Percentiles rank a stretch among this genome's conserved stretches.
Evolutionary conservation across 2,797 vertebrate species (phyloP).

Genomic region (Lacerta agilis): DNA sequence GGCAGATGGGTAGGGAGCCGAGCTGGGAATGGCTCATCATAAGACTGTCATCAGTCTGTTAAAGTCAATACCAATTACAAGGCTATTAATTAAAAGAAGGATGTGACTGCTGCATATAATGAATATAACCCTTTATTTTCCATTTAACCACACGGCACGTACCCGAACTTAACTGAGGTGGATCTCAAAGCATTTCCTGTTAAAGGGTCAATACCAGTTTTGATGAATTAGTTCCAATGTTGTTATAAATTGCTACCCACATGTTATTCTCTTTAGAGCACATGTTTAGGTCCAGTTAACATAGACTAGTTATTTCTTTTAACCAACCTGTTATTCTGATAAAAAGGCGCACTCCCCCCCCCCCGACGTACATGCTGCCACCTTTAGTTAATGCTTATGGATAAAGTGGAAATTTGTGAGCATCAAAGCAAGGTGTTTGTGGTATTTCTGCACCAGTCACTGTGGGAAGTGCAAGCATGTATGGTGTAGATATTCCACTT

Average conservation of each 20-base stretch:
- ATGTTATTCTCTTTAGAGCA: constrained; percentile 10
- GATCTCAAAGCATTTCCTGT: neutral
- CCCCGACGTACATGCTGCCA: too few species aligned
- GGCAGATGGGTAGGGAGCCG: constrained; percentile 61
- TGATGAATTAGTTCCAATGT: neutral
- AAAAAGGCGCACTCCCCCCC: neutral
- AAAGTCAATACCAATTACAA: constrained; percentile 80
- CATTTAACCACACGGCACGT: neutral
- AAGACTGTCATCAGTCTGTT: constrained; percentile 74
- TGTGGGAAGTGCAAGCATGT: neutral
- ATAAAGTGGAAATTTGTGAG: neutral
- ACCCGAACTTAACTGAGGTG: neutral
- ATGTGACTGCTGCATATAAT: constrained; percentile 64
- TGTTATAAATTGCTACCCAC: constrained; percentile 3
- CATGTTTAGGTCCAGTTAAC: neutral
- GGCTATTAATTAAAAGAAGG: constrained; percentile 81
- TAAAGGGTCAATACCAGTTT: constrained; percentile 10
- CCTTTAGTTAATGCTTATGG: neutral
- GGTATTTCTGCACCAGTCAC: neutral
- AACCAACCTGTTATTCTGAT: neutral
- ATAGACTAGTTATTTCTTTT: neutral
- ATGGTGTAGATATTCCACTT: neutral
- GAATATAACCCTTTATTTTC: constrained; percentile 65
- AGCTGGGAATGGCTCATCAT: constrained; percentile 69
- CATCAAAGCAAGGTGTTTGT: neutral